Conservation (phyloP, 2,888 invertebrate species). For the Muschampia plurimacula region DNA sequence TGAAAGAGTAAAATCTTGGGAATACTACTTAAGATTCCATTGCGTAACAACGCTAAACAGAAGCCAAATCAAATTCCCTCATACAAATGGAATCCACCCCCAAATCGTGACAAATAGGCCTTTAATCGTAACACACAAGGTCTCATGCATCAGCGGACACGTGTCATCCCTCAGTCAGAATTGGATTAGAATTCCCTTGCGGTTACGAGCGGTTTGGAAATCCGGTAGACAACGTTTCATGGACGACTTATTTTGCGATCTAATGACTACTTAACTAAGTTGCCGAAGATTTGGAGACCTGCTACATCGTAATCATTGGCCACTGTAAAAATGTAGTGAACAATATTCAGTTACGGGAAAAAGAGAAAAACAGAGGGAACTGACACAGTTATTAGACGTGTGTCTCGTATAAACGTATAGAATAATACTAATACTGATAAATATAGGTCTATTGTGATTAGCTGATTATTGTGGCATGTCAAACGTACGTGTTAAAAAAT, state of each 20-base stretch:
- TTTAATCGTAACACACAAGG: not conserved
- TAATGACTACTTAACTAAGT: not conserved
- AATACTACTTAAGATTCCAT: not conserved
- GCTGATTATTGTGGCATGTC: too few species aligned
- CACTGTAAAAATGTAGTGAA: not conserved
- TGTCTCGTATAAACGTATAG: too few species aligned
- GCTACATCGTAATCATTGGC: not conserved
- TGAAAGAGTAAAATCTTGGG: not conserved
- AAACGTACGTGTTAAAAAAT: too few species aligned
- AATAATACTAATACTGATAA: too few species aligned
- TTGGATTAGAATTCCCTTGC: conserved; percentile 12
- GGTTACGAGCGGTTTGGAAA: not conserved
- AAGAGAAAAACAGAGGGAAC: too few species aligned
- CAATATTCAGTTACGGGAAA: not conserved
- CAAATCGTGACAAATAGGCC: not conserved
- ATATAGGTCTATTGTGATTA: too few species aligned
- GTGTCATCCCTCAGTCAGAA: conserved; percentile 3
- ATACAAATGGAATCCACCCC: conserved; percentile 7
- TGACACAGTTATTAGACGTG: too few species aligned
- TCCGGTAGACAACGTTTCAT: not conserved
- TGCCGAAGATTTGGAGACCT: not conserved
- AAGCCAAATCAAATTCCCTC: conserved; percentile 9
- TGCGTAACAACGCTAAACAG: not conserved
- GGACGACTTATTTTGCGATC: not conserved
- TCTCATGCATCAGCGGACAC: conserved; percentile 5